Percentiles rank a stretch among this genome's conserved stretches.
Evolutionary conservation across 2,888 invertebrate species (phyloP).

Genomic region (Timandra comae): DNA sequence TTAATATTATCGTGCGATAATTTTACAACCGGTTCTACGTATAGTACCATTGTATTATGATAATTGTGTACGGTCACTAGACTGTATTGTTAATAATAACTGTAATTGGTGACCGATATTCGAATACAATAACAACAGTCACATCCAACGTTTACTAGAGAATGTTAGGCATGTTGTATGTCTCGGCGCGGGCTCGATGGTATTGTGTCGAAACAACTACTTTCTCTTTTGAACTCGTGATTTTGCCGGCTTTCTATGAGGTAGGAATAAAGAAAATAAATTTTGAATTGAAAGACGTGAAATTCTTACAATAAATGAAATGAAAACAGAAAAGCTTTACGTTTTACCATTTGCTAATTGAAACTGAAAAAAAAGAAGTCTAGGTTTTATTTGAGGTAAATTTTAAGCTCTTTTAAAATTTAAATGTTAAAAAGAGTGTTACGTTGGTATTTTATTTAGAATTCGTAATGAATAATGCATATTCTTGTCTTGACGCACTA

Average conservation of each 20-base stretch:
- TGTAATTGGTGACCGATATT: constrained; percentile 25
- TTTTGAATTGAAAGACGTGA: no score
- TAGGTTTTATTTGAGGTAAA: no score
- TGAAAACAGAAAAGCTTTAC: no score
- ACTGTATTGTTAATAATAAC: constrained; percentile 33
- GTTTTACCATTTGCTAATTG: no score
- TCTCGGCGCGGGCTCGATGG: constrained; percentile 8
- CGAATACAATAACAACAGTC: constrained; percentile 4
- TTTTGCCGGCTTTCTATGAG: constrained; percentile 25
- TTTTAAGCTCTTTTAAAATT: no score
- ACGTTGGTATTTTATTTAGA: no score
- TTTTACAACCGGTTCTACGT: constrained; percentile 44
- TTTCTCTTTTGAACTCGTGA: constrained; percentile 35
- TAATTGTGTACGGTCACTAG: constrained; percentile 32
- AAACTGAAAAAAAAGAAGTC: no score
- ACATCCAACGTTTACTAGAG: constrained; percentile 1
- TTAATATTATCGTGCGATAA: constrained; percentile 19
- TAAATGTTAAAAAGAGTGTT: no score
- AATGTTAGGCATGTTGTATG: not conserved
- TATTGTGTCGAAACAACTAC: constrained; percentile 27
- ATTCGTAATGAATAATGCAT: no score
- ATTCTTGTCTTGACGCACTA: no score
- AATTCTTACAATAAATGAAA: no score
- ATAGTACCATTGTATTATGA: constrained; percentile 35
- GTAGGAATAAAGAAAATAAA: constrained; percentile 1